Evolutionary conservation across 2,888 invertebrate genomes (phyloP), one percentile per base, ranked within the genome.

Genomic region (Epiperipatus broadwayi): DNA sequence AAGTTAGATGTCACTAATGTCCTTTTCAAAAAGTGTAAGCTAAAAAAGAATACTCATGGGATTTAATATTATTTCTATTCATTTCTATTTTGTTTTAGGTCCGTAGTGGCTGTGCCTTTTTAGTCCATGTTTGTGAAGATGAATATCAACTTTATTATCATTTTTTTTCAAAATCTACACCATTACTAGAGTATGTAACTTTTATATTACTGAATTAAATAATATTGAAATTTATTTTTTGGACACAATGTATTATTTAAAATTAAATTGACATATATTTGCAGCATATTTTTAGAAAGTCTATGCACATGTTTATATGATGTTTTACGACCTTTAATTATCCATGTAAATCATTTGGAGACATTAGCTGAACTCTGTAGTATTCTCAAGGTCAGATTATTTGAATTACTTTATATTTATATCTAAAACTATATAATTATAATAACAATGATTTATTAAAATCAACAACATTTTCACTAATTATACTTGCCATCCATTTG

Each of bases 341-440:
- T 97, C 44, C 84, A 89, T 59, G 83, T 95, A 44, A 87, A 89
- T 56, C 95, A 97, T 58, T 65, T 97, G 54, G 97, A 97, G 66
- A 93, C 95, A 0, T 65, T 97, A 18, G 84, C 93, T 0, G 97
- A 97, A 60, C 73, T 97, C 35, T 95, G 95, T 56, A 78, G 81
- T 29, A 91, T 95, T 48, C 61, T 95, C 27, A 69, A 84, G 44
- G 73, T 78, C 38, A 18, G 87, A 53, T 40, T 35, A 16, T 5
- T 10, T 10, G 14, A 10, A n/a, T n/a, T n/a, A n/a, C n/a, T n/a
- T n/a, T n/a, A n/a, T n/a, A n/a, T n/a, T n/a, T n/a, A n/a, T n/a
- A n/a, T n/a, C n/a, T n/a, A n/a, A n/a, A n/a, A n/a, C n/a, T n/a
- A n/a, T n/a, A n/a, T n/a, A n/a, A n/a, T n/a, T n/a, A n/a, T n/a